phyloP scores from a whole-genome alignment of 2,888 invertebrate genomes.

The Pseudanteris insignis region DNA sequence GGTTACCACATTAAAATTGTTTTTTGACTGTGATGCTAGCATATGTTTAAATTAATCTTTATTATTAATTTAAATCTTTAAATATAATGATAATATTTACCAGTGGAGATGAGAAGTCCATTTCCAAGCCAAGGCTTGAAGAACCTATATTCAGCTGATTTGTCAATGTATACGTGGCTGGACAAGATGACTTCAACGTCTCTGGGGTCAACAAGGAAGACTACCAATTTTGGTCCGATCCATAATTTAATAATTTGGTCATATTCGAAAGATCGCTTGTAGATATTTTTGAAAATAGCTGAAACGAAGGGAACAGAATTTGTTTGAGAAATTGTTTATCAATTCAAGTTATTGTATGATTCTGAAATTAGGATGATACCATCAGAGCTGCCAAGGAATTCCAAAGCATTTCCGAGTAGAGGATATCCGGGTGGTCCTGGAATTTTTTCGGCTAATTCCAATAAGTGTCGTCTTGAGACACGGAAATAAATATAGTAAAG shows the following conservation, averaged over 20 bases:
- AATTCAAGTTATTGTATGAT: not conserved
- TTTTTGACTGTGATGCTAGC: too few species aligned
- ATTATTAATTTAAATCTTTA: not conserved
- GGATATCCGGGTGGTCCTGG: slow-evolving; percentile 80
- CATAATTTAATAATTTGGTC: slow-evolving; percentile 75
- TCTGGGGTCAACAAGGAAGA: slow-evolving; percentile 79
- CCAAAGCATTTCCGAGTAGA: slow-evolving; percentile 78
- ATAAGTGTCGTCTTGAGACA: slow-evolving; percentile 76
- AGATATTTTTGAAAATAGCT: slow-evolving; percentile 78
- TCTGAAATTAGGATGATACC: slow-evolving; percentile 68
- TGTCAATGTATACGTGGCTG: slow-evolving; percentile 83
- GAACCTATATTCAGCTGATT: slow-evolving; percentile 80
- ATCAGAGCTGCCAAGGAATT: slow-evolving; percentile 77
- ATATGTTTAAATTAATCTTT: too few species aligned
- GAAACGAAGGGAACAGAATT: slow-evolving; percentile 47
- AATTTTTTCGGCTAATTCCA: slow-evolving; percentile 77
- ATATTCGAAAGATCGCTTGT: slow-evolving; percentile 69
- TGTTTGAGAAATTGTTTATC: not conserved
- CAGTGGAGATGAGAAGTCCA: slow-evolving; percentile 82
- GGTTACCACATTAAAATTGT: too few species aligned
- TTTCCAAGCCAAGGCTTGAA: slow-evolving; percentile 87
- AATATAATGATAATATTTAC: slow-evolving; percentile 63
- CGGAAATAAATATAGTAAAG: slow-evolving; percentile 82
- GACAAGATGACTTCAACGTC: slow-evolving; percentile 82
- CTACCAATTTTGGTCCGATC: slow-evolving; percentile 79